Percentiles rank a stretch among this genome's conserved stretches.
Conservation (phyloP, 1,140 invertebrate genomes). For the Drosophila willistoni region DNA sequence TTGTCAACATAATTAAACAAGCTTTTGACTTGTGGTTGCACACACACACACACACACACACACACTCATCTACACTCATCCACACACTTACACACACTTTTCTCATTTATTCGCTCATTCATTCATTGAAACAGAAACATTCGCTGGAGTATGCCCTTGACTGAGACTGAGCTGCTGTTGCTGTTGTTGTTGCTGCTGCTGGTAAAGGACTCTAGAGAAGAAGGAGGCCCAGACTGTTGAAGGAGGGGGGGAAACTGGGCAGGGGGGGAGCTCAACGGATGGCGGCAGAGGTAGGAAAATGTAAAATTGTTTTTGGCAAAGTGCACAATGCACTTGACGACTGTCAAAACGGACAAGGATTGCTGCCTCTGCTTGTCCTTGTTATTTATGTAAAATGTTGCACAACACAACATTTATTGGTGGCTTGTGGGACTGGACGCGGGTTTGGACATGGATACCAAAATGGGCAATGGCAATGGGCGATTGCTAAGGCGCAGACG, state of each 20-base stretch:
- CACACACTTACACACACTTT: constrained; percentile 3
- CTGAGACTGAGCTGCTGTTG: constrained; percentile 17
- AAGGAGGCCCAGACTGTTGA: neutral
- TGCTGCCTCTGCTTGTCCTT: constrained; percentile 40
- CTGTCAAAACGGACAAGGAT: constrained; percentile 69
- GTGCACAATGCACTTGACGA: constrained; percentile 80
- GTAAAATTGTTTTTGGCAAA: constrained; percentile 79
- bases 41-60: constrained; percentile 34
- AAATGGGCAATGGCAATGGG: too few species aligned
- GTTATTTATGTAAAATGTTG: constrained; percentile 63
- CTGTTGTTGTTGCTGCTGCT: neutral
- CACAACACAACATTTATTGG: constrained; percentile 58
- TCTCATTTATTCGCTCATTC: constrained; percentile 37
- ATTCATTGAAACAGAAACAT: constrained; percentile 44
- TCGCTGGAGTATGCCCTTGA: constrained; percentile 49
- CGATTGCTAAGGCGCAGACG: neutral
- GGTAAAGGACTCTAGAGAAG: neutral
- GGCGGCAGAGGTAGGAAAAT: constrained; percentile 26
- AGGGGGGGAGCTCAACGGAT: too few species aligned
- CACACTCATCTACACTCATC: neutral
- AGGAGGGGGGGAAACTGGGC: neutral
- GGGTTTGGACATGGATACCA: neutral
- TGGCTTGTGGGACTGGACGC: neutral
- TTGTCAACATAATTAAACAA: constrained; percentile 61
- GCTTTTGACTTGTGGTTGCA: constrained; percentile 59